Base-by-base conservation (phyloP, 2,888 invertebrate species). In the Thalpophila matura region DNA sequence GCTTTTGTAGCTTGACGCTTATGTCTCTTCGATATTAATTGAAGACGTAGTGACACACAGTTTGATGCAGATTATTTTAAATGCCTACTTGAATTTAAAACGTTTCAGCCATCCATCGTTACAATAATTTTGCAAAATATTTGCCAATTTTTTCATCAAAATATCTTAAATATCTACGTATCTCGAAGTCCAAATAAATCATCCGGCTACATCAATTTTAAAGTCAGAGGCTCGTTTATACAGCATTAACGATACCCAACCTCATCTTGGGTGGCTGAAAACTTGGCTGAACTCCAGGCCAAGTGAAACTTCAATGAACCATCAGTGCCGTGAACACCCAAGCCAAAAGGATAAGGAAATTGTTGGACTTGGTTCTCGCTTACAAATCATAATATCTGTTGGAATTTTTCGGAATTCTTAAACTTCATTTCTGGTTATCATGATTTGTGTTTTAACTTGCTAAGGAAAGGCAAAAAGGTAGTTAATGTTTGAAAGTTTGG, bases 241-340 rank as follows among this genome's bases (percentile, higher is more conserved):
- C 50, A 53, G 49, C 74, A 74, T 73, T 78, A 75, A 68, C 54
- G 68, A 37, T 63, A 74, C 62, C 65, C 53, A 63, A 59, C 61
- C 58, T 51, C 58, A 54, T 59, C 65, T 71, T 65, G 63, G 58
- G 56, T 61, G 49, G 57, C 69, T 58, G 51, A 66, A 43, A 67
- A 80, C 75, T 88, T 90, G 89, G 88, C 89, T 37, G 49, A 26
- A 43, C 59, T 86, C 88, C 89, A 89, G 82, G 66, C 72, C 78
- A 77, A 89, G 86, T 87, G 88, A 89, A 89, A 88, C 83, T 80
- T 81, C 84, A 83, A 89, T 86, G 89, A 87, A 80, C 82, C 81
- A 72, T 81, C 77, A 62, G 65, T 43, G 54, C 55, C 65, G 71
- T 42, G 55, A 64, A 65, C 46, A 58, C 37, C 45, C 22, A 51